Evolutionary conservation across 2,797 vertebrate genomes (phyloP).

Genomic region (Antennarius maculatus): DNA sequence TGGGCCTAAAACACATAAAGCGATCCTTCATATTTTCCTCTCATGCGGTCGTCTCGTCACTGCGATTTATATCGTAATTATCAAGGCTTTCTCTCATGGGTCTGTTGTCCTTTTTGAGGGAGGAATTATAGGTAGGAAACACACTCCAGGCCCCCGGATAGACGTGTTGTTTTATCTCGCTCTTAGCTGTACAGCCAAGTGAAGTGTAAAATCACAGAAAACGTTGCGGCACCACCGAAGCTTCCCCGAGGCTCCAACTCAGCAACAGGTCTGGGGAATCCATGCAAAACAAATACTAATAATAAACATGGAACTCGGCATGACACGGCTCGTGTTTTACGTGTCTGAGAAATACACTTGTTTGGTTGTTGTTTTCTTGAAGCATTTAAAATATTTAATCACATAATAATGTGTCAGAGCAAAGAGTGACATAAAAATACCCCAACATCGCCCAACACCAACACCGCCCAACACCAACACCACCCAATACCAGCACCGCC

Average conservation of each 20-base stretch:
- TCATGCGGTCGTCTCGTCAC: constrained; percentile 26
- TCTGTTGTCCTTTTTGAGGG: constrained; percentile 51
- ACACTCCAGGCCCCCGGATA: constrained; percentile 49
- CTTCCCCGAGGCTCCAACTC: constrained; percentile 37
- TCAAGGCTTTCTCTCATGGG: constrained; percentile 53
- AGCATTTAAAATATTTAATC: constrained; percentile 40
- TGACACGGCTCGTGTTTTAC: constrained; percentile 32
- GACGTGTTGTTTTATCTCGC: constrained; percentile 64
- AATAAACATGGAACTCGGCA: constrained; percentile 42
- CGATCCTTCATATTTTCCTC: constrained; percentile 22
- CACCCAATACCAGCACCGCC: not conserved
- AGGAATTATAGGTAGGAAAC: constrained; percentile 52
- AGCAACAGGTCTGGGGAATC: constrained; percentile 63
- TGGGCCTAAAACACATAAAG: constrained; percentile 36
- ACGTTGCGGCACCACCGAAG: constrained; percentile 22
- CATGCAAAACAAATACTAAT: constrained; percentile 62
- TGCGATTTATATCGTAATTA: constrained; percentile 61
- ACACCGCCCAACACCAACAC: too few relatives aligned
- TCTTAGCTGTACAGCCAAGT: constrained; percentile 62
- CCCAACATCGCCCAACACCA: not conserved
- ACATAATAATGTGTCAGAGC: constrained; percentile 30
- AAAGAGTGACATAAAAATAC: constrained; percentile 33
- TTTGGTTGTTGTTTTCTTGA: not conserved
- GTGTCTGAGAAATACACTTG: constrained; percentile 9
- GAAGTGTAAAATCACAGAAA: constrained; percentile 66